phyloP scores from a whole-genome alignment of 1,140 invertebrate genomes.

The Drosophila ambigua region DNA sequence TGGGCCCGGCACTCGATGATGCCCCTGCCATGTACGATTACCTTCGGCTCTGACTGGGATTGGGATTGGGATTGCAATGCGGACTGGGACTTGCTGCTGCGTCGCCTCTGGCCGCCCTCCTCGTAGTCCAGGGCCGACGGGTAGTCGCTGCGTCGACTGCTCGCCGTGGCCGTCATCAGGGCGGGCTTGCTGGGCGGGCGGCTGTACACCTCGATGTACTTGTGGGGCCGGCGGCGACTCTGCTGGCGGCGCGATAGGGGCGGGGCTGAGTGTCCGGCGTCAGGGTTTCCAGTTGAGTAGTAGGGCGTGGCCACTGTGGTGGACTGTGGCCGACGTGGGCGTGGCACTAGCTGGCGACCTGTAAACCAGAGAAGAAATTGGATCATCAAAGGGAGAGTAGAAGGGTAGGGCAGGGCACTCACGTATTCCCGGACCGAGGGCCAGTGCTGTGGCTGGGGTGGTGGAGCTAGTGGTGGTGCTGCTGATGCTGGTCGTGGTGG shows the following conservation, averaged over 20 bases:
- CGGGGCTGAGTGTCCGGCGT: slow-evolving; percentile 30
- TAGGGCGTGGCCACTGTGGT: slow-evolving; percentile 16
- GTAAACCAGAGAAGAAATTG: background rate
- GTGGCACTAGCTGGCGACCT: slow-evolving; percentile 64
- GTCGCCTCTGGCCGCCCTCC: slow-evolving; percentile 28
- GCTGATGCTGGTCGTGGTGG: slow-evolving; percentile 6
- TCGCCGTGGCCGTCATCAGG: slow-evolving; percentile 36
- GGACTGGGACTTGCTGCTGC: slow-evolving; percentile 12
- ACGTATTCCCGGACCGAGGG: slow-evolving; percentile 42
- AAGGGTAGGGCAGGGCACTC: slow-evolving; percentile 6
- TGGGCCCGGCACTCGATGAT: slow-evolving; percentile 92
- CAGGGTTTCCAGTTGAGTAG: background rate
- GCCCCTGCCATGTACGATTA: slow-evolving; percentile 84
- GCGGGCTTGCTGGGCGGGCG: slow-evolving; percentile 55
- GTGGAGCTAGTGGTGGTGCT: slow-evolving; percentile 1
- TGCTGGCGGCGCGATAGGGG: slow-evolving; percentile 59
- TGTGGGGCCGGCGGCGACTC: slow-evolving; percentile 69
- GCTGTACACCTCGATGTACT: slow-evolving; percentile 70
- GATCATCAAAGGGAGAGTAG: background rate
- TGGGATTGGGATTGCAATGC: background rate
- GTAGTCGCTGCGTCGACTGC: slow-evolving; percentile 13
- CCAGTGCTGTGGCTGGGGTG: slow-evolving; percentile 1
- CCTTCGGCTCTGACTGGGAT: slow-evolving; percentile 57
- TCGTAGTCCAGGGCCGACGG: slow-evolving; percentile 14
- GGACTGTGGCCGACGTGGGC: slow-evolving; percentile 62